These are phyloP conservation scores for Oppia nitens DNA, from an alignment of 1,140 invertebrate genomes.

Conservation along the genomic window DNA sequence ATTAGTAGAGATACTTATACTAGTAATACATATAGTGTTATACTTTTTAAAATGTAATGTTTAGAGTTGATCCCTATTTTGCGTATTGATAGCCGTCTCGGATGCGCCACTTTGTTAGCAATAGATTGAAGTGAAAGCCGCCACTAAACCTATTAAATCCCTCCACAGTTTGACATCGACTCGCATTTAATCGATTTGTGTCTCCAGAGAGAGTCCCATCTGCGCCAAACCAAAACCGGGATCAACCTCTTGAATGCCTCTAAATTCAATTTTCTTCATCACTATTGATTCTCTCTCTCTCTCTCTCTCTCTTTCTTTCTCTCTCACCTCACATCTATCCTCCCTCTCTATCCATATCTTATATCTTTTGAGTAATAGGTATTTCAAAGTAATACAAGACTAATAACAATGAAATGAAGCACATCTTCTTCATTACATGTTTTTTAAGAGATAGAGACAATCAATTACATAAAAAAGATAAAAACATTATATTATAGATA, in stretches of 20 bases:
- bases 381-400: no score
- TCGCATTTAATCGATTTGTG: background rate
- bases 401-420: background rate
- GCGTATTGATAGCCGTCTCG: background rate
- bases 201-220: background rate
- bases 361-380: no score
- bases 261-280: background rate
- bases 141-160: background rate
- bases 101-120: background rate
- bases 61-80: background rate
- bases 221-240: background rate
- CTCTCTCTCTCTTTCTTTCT: conserved; percentile 5
- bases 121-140: background rate
- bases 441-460: no score
- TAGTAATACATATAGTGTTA: background rate
- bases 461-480: no score
- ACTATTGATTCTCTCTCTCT: background rate
- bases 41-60: no score
- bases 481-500: no score
- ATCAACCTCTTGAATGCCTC: background rate
- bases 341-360: background rate
- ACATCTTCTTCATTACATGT: no score
- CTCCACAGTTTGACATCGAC: background rate
- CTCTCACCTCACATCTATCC: background rate
- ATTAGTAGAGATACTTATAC: background rate